A percentile compares a stretch with the other conserved stretches of the same genome.
Evolutionary conservation across 1,140 invertebrate genomes (phyloP).

Genomic region (Zaprionus inermis): DNA sequence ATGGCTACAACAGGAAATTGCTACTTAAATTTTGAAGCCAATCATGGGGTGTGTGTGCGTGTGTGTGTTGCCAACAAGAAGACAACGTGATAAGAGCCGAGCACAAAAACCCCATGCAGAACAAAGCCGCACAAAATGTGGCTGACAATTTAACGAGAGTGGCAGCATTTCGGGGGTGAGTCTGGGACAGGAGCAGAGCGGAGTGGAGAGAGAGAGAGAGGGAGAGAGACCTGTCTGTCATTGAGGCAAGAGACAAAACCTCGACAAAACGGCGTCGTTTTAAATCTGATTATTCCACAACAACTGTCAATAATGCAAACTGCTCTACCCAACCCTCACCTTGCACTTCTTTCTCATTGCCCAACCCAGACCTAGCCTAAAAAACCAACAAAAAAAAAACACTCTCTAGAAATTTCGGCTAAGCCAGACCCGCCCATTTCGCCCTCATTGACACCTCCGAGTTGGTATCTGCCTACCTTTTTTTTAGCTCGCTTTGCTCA

Average conservation of each 20-base stretch:
- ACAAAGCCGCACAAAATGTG: slow-evolving; percentile 72
- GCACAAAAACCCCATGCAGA: slow-evolving; percentile 27
- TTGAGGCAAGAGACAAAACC: slow-evolving; percentile 3
- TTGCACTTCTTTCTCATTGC: background rate
- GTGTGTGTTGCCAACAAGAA: slow-evolving; percentile 56
- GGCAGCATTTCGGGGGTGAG: slow-evolving; percentile 4
- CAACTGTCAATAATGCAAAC: slow-evolving; percentile 80
- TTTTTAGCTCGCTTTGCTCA: background rate
- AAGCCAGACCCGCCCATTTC: slow-evolving; percentile 3
- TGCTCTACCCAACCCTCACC: slow-evolving; percentile 19
- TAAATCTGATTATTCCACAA: slow-evolving; percentile 82
- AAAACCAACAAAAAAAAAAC: background rate
- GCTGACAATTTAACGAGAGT: slow-evolving; percentile 33
- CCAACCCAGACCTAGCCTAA: background rate
- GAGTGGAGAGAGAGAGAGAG: slow-evolving; percentile 4
- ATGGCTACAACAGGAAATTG: slow-evolving; percentile 65
- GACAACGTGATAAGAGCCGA: slow-evolving; percentile 60
- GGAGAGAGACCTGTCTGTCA: background rate
- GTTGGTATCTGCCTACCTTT: background rate
- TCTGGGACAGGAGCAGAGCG: slow-evolving; percentile 21
- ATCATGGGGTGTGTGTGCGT: slow-evolving; percentile 40
- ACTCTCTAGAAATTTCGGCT: slow-evolving; percentile 5
- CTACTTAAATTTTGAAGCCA: slow-evolving; percentile 79
- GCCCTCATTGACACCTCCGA: background rate
- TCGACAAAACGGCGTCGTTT: slow-evolving; percentile 67